phyloP scores from a whole-genome alignment of 2,797 vertebrate genomes.

The Hippoglossus hippoglossus region DNA sequence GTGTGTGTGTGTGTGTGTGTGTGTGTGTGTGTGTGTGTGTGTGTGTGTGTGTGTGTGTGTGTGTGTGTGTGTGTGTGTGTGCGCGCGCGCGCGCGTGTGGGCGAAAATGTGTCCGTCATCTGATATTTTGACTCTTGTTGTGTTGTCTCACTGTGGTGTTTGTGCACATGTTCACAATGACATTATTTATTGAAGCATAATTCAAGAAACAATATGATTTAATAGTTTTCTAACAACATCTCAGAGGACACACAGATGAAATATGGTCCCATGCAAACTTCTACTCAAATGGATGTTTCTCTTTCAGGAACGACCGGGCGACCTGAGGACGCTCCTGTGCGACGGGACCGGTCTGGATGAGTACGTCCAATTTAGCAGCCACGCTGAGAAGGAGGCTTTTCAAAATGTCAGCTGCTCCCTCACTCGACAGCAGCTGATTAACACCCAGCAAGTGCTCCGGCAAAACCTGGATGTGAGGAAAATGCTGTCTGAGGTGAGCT shows the following conservation, averaged over 20 bases:
- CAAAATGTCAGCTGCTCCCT: conserved; percentile 84
- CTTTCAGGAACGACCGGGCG: conserved; percentile 54
- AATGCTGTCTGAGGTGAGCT: conserved; percentile 73
- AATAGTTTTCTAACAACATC: too few relatives aligned
- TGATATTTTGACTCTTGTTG: background rate
- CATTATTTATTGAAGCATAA: background rate
- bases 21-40: background rate
- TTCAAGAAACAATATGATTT: background rate
- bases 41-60: background rate
- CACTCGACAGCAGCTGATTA: conserved; percentile 74
- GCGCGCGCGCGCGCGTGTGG: background rate
- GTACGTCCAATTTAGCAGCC: conserved; percentile 78
- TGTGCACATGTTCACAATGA: background rate
- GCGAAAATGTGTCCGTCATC: background rate
- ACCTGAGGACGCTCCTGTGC: conserved; percentile 76
- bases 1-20: background rate
- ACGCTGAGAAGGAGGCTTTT: conserved; percentile 74
- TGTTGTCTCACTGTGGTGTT: background rate
- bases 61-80: background rate
- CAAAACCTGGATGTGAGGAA: conserved; percentile 75
- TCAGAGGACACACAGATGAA: conserved; percentile 5
- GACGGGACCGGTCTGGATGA: conserved; percentile 66
- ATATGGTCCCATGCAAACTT: conserved; percentile 25
- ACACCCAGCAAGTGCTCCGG: conserved; percentile 69
- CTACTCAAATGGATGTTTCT: conserved; percentile 17